Evolutionary conservation across 2,888 invertebrate species (phyloP).

Genomic region (Maniola hyperantus): DNA sequence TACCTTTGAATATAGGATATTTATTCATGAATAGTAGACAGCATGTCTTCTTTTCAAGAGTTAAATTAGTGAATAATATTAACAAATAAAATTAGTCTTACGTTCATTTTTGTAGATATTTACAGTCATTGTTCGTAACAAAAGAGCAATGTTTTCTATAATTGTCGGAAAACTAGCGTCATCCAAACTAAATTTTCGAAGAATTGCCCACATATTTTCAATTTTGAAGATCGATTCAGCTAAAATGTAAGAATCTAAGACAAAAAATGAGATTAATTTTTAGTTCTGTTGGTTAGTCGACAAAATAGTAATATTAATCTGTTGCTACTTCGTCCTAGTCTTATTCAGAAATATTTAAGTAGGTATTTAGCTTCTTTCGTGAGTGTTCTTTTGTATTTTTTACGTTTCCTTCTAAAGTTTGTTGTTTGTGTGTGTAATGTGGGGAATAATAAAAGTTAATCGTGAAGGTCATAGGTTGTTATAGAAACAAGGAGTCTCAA

Average conservation of each 20-base stretch:
- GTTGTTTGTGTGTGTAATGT: too few relatives aligned
- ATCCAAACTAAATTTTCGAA: conserved; percentile 32
- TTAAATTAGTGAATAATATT: too few relatives aligned
- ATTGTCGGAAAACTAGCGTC: conserved; percentile 57
- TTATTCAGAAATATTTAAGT: too few relatives aligned
- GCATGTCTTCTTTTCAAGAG: not conserved
- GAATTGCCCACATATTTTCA: conserved; percentile 13
- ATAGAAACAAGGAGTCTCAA: too few relatives aligned
- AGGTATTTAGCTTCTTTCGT: too few relatives aligned
- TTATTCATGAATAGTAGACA: not conserved
- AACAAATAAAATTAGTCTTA: not conserved
- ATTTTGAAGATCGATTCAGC: not conserved
- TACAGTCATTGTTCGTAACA: conserved; percentile 51
- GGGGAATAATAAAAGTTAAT: too few relatives aligned
- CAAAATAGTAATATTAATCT: too few relatives aligned
- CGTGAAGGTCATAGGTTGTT: too few relatives aligned
- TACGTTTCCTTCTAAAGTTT: too few relatives aligned
- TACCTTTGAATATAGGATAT: not conserved
- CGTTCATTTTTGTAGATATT: conserved; percentile 49
- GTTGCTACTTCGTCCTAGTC: too few relatives aligned
- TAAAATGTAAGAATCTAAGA: not conserved
- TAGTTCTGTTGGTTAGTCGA: not conserved
- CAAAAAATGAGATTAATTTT: not conserved
- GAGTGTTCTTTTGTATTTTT: too few relatives aligned
- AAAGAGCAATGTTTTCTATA: conserved; percentile 51